Percentiles rank a stretch among this genome's conserved stretches.
phyloP scores from a whole-genome alignment of 2,888 invertebrate species.

The Chironomus tentans region DNA sequence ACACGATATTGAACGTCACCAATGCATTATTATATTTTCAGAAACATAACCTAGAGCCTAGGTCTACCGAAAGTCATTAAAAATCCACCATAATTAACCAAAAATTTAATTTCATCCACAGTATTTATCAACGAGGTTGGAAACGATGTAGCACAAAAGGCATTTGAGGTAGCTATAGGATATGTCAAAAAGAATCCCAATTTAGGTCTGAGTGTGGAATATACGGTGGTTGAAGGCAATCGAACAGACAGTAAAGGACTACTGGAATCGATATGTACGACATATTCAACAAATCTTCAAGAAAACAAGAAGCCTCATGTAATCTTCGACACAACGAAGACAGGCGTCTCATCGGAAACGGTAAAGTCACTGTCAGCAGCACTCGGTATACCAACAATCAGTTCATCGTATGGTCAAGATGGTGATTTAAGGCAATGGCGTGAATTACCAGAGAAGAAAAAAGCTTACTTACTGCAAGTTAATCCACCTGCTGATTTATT shows the following conservation, averaged over 20 bases:
- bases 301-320: constrained; percentile 64
- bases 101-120: constrained; percentile 35
- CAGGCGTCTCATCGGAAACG: constrained; percentile 72
- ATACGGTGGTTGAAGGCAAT: constrained; percentile 56
- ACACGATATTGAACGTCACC: no score
- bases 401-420: constrained; percentile 75
- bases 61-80: no score
- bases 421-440: constrained; percentile 80
- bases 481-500: constrained; percentile 79
- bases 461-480: constrained; percentile 69
- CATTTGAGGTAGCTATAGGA: constrained; percentile 60
- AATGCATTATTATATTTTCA: no score
- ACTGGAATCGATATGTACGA: constrained; percentile 62
- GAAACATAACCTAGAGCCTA: no score
- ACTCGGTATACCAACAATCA: constrained; percentile 70
- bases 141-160: constrained; percentile 60
- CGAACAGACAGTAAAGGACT: constrained; percentile 62
- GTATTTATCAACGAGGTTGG: constrained; percentile 68
- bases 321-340: constrained; percentile 72
- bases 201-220: constrained; percentile 53
- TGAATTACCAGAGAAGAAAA: constrained; percentile 57
- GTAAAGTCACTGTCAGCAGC: constrained; percentile 76
- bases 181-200: constrained; percentile 60
- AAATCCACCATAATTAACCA: no score
- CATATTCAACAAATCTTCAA: constrained; percentile 56